Percentiles rank a stretch among this genome's conserved stretches.
Evolutionary conservation across 2,888 invertebrate species (phyloP).

Genomic region (Neelides folsomi): DNA sequence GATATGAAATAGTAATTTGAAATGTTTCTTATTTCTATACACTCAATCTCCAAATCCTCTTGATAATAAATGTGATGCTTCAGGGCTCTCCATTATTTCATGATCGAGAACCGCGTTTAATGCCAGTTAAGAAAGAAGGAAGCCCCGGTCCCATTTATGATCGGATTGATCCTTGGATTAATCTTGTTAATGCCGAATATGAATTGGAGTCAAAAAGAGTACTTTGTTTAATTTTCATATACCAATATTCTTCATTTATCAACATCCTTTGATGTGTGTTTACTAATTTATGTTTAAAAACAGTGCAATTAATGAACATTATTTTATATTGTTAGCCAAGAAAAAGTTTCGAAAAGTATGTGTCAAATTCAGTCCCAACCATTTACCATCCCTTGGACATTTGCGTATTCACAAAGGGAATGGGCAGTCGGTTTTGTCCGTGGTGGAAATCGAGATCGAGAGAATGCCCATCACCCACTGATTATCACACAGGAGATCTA

Average conservation of each 20-base stretch:
- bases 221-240: background rate
- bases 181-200: conserved; percentile 10
- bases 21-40: background rate
- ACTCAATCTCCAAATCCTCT: background rate
- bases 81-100: conserved; percentile 8
- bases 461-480: too few species aligned
- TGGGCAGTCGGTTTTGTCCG: conserved; percentile 25
- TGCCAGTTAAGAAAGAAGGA: background rate
- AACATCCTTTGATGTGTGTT: background rate
- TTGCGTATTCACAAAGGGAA: conserved; percentile 20
- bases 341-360: conserved; percentile 18
- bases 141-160: conserved; percentile 6
- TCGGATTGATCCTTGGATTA: conserved; percentile 9
- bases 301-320: background rate
- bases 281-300: background rate
- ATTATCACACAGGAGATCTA: too few species aligned
- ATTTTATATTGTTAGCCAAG: conserved; percentile 13
- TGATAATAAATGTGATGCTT: background rate
- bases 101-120: conserved; percentile 5
- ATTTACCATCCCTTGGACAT: conserved; percentile 25
- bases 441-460: conserved; percentile 11
- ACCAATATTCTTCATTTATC: too few species aligned
- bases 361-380: conserved; percentile 20
- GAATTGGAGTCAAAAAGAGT: conserved; percentile 16
- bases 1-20: conserved; percentile 9